phyloP scores from a whole-genome alignment of 1,140 invertebrate genomes.

The Brachystomella parvula region DNA sequence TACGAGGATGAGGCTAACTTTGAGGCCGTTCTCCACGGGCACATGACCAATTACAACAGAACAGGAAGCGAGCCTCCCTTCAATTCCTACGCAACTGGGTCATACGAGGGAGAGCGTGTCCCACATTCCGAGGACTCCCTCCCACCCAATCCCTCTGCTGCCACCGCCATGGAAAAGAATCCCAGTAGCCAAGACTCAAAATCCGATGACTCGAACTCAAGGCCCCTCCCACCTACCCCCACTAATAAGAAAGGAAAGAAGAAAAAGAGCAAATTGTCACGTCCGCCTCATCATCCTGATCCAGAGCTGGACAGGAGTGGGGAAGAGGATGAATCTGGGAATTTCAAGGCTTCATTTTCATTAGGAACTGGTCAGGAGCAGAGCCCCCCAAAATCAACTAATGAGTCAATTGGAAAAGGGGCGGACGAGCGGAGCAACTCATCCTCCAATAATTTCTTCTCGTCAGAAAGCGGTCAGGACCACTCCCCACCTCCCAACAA shows the following conservation, averaged over 20 bases:
- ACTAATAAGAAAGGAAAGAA: slow-evolving; percentile 1
- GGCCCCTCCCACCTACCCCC: not conserved
- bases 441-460: not conserved
- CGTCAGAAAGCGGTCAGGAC: slow-evolving; percentile 5
- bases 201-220: not conserved
- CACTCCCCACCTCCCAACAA: not conserved
- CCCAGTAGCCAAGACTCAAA: not conserved
- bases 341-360: no score
- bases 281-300: not conserved
- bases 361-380: no score
- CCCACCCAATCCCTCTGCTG: not conserved
- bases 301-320: no score
- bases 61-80: not conserved
- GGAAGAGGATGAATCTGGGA: no score
- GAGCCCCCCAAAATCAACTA: no score
- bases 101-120: not conserved
- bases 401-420: no score
- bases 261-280: slow-evolving; percentile 9
- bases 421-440: slow-evolving; percentile 3
- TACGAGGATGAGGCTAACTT: slow-evolving; percentile 17
- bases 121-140: slow-evolving; percentile 1
- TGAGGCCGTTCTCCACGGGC: slow-evolving; percentile 8
- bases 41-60: slow-evolving; percentile 2
- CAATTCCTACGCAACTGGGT: not conserved
- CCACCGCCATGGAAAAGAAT: not conserved